These are phyloP conservation scores for Eudyptes chrysolophus DNA, from an alignment of 2,113 vertebrate species.

Conservation along the genomic window DNA sequence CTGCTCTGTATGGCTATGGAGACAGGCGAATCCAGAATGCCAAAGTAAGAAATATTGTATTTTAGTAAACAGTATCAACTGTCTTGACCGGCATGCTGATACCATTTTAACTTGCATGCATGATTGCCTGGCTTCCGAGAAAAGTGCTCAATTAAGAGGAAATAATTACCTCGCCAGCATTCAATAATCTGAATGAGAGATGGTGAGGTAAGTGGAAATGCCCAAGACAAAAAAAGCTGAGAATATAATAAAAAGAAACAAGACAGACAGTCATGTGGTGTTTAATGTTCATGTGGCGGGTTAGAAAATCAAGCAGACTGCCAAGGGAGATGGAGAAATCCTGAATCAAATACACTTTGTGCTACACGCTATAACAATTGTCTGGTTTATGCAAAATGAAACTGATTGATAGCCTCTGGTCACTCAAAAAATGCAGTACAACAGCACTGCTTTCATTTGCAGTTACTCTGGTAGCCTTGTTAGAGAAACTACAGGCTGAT, in stretches of 20 bases:
- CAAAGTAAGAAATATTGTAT: not conserved
- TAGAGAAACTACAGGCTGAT: not conserved
- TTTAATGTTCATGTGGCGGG: not conserved
- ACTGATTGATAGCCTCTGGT: not conserved
- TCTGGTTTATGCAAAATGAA: not conserved
- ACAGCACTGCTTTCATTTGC: not conserved
- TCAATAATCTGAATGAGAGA: not conserved
- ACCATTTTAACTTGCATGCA: not conserved
- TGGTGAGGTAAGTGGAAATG: not conserved
- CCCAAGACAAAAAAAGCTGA: not conserved
- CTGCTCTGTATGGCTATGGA: not conserved
- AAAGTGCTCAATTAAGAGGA: not conserved
- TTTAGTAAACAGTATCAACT: not conserved
- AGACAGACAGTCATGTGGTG: not conserved
- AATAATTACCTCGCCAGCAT: not conserved
- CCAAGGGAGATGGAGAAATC: not conserved
- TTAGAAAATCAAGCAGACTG: not conserved
- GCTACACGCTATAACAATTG: not conserved
- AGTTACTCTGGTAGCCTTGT: not conserved
- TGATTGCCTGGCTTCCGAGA: not conserved
- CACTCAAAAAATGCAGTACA: not conserved
- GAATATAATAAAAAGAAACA: not conserved
- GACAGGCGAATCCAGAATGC: not conserved
- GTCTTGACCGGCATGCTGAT: not conserved
- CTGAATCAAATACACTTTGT: not conserved